Conservation (phyloP, 2,113 vertebrate species). For the Butorides virescens region DNA sequence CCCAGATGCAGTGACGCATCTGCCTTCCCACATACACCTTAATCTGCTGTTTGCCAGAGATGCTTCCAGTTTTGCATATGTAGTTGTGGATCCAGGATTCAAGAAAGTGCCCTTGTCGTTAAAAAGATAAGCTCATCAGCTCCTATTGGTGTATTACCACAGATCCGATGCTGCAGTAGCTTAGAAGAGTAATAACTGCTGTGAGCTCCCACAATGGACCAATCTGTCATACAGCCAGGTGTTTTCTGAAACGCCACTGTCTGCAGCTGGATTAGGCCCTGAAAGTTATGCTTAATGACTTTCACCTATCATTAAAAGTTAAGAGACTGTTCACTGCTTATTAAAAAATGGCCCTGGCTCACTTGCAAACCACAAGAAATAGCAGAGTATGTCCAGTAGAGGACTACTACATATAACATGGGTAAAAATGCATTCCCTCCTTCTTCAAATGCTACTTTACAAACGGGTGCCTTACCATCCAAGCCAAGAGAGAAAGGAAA, state of each 20-base stretch:
- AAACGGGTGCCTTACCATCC: not conserved
- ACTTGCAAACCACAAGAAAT: not conserved
- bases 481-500: not conserved
- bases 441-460: not conserved
- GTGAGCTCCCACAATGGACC: not conserved
- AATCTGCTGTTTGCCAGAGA: not conserved
- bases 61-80: not conserved
- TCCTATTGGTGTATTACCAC: not conserved
- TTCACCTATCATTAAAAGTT: not conserved
- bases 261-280: not conserved
- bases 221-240: not conserved
- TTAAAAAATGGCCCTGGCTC: not conserved
- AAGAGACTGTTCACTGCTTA: not conserved
- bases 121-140: not conserved
- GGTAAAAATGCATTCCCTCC: not conserved
- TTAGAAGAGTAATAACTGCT: not conserved
- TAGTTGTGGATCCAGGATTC: not conserved
- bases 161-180: not conserved
- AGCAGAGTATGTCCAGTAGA: not conserved
- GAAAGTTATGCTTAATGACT: not conserved
- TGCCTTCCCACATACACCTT: not conserved
- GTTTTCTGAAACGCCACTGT: not conserved
- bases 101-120: not conserved
- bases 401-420: not conserved
- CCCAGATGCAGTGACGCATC: not conserved